Evolutionary conservation across 2,888 invertebrate species (phyloP).

Genomic region (Ferrisia virgata): DNA sequence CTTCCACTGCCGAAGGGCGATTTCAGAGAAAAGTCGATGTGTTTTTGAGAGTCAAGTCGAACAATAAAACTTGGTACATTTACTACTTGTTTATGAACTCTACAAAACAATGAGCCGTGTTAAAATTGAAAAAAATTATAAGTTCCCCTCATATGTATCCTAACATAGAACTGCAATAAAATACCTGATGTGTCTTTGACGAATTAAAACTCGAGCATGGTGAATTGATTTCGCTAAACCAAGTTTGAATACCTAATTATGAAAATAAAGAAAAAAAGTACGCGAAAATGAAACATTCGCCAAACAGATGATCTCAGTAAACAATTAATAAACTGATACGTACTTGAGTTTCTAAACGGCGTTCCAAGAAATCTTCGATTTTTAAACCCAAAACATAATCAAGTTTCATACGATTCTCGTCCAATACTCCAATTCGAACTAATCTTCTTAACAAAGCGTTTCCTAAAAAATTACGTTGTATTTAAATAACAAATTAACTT

Average conservation of each 20-base stretch:
- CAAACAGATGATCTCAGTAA: too few relatives aligned
- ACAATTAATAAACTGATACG: not conserved
- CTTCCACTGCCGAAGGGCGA: slow-evolving; percentile 99
- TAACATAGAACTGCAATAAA: not conserved
- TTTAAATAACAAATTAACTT: not conserved
- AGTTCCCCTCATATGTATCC: not conserved
- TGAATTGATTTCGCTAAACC: slow-evolving; percentile 99
- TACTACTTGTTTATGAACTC: slow-evolving; percentile 98
- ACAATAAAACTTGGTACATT: slow-evolving; percentile 98
- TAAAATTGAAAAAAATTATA: not conserved
- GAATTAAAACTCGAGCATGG: slow-evolving; percentile 97
- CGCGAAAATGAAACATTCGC: too few relatives aligned
- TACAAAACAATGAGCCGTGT: slow-evolving; percentile 53
- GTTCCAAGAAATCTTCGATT: slow-evolving; percentile 99
- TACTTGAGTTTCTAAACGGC: slow-evolving; percentile 92
- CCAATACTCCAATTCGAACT: slow-evolving; percentile 95
- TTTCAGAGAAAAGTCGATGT: slow-evolving; percentile 95
- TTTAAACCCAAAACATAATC: slow-evolving; percentile 99
- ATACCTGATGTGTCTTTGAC: slow-evolving; percentile 98
- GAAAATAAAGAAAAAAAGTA: not conserved
- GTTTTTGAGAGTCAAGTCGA: slow-evolving; percentile 94
- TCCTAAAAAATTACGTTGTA: slow-evolving; percentile 60
- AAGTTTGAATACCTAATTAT: slow-evolving; percentile 82
- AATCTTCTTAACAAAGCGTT: slow-evolving; percentile 96
- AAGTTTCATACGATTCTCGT: slow-evolving; percentile 98